Evolutionary conservation across 1,140 invertebrate genomes (phyloP).

Genomic region (Drosophila quadrilineata): DNA sequence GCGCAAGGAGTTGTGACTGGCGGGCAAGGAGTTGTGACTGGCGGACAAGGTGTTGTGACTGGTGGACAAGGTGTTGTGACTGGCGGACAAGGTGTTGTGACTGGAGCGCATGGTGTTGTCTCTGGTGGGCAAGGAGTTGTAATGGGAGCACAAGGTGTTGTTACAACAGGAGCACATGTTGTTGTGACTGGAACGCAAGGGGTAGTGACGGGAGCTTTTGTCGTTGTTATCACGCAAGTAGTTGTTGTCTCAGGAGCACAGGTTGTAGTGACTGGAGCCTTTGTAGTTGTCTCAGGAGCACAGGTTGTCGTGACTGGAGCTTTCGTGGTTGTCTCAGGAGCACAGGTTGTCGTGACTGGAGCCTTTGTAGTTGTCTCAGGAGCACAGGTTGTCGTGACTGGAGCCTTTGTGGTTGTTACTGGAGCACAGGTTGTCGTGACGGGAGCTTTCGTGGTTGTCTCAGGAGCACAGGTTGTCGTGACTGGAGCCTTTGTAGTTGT

Average conservation of each 20-base stretch:
- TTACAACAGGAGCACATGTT: neutral
- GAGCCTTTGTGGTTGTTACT: neutral
- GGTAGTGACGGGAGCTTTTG: slow-evolving; percentile 2
- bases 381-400: neutral
- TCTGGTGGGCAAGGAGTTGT: neutral
- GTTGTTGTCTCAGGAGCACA: slow-evolving; percentile 13
- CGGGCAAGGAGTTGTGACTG: neutral
- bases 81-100: slow-evolving; percentile 1
- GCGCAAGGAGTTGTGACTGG: slow-evolving; percentile 7
- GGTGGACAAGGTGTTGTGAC: neutral
- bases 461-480: slow-evolving; percentile 12
- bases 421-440: slow-evolving; percentile 6
- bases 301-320: neutral
- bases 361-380: neutral
- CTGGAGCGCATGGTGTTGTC: slow-evolving; percentile 4
- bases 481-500: no score
- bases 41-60: neutral
- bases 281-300: neutral
- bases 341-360: neutral
- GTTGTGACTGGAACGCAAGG: neutral
- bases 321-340: slow-evolving; percentile 1
- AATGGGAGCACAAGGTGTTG: slow-evolving; percentile 9
- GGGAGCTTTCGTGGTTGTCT: neutral
- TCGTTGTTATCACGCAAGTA: slow-evolving; percentile 9
- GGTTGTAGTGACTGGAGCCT: no score